Percentiles rank a stretch among this genome's conserved stretches.
Evolutionary conservation across 1,140 invertebrate species (phyloP).

Genomic region (Paralvinella palmiformis): DNA sequence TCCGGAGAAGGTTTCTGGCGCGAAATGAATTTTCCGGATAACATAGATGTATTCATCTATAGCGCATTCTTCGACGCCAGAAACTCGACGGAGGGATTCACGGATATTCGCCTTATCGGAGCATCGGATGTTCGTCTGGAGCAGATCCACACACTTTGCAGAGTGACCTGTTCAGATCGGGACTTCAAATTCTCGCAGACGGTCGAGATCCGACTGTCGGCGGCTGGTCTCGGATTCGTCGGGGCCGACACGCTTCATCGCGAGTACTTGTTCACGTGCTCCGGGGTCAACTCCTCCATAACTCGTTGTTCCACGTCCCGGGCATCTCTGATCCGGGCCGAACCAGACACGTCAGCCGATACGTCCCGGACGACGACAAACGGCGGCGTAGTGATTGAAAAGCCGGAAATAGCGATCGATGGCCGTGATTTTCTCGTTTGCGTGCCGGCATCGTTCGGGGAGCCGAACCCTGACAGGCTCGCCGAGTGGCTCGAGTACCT

Average conservation of each 20-base stretch:
- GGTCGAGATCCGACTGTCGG: neutral
- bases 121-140: neutral
- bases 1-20: neutral
- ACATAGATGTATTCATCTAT: neutral
- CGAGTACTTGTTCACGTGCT: neutral
- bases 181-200: neutral
- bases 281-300: neutral
- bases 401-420: neutral
- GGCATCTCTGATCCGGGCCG: neutral
- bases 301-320: too few relatives aligned
- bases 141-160: neutral
- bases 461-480: neutral
- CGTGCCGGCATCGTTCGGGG: slow-evolving; percentile 8
- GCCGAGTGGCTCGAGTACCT: slow-evolving; percentile 67
- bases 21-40: neutral
- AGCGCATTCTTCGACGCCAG: neutral
- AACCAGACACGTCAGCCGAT: neutral
- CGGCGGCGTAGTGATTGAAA: neutral
- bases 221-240: neutral
- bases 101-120: neutral
- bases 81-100: neutral
- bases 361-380: neutral
- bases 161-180: neutral
- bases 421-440: slow-evolving; percentile 2
- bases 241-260: neutral